Conservation (phyloP, 1,140 invertebrate species). For the Drosophila sechellia region DNA sequence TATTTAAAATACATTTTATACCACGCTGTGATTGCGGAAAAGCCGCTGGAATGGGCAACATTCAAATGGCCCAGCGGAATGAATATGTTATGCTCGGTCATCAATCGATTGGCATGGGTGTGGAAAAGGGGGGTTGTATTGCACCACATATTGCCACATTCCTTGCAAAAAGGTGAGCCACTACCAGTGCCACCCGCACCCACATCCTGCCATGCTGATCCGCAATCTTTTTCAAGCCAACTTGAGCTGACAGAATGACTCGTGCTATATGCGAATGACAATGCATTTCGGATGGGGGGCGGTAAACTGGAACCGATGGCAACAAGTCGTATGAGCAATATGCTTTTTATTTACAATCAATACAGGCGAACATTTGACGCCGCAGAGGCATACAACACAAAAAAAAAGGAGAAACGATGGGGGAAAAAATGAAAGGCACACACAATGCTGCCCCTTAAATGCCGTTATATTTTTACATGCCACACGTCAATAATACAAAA, state of each 20-base stretch:
- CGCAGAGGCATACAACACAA: slow-evolving; percentile 1
- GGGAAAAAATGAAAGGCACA: slow-evolving; percentile 7
- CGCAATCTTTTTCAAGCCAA: slow-evolving; percentile 28
- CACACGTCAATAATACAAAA: slow-evolving; percentile 56
- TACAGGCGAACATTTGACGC: slow-evolving; percentile 32
- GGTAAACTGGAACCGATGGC: slow-evolving; percentile 23
- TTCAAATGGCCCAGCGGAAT: slow-evolving; percentile 28
- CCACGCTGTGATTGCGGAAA: too few relatives aligned
- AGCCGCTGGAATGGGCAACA: too few relatives aligned
- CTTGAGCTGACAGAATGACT: slow-evolving; percentile 37
- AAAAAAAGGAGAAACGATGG: background rate
- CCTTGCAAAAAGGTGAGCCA: slow-evolving; percentile 5
- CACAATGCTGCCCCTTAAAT: slow-evolving; percentile 55
- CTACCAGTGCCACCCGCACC: background rate
- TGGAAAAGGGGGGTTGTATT: background rate
- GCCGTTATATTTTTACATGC: slow-evolving; percentile 64
- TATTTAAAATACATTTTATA: background rate
- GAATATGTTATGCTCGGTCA: slow-evolving; percentile 35
- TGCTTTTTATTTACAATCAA: slow-evolving; percentile 69
- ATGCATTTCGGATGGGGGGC: slow-evolving; percentile 11
- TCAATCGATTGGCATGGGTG: slow-evolving; percentile 2
- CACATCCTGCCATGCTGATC: slow-evolving; percentile 26
- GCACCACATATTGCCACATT: background rate
- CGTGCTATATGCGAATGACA: slow-evolving; percentile 21
- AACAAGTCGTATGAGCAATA: slow-evolving; percentile 73